Conservation (phyloP, 2,888 invertebrate genomes). For the Cryptocheilus praepositus region DNA sequence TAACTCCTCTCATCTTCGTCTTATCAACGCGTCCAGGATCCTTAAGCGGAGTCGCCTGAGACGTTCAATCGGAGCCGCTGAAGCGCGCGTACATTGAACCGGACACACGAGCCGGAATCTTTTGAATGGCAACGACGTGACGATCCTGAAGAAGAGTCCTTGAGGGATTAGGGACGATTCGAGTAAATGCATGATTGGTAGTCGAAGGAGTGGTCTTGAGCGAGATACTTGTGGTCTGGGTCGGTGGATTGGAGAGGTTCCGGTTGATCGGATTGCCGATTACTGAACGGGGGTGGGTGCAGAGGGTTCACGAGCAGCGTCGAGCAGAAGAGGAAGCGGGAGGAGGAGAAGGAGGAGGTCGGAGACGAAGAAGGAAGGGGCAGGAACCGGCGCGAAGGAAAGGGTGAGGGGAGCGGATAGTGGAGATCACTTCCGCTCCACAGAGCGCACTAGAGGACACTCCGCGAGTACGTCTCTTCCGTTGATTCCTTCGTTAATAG, state of each 20-base stretch:
- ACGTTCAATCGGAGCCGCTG: no score
- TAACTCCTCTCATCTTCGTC: no score
- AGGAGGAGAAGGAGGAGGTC: not conserved
- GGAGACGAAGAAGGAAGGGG: slow-evolving; percentile 19
- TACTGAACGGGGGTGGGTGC: slow-evolving; percentile 38
- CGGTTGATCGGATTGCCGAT: slow-evolving; percentile 67
- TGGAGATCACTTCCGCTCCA: slow-evolving; percentile 59
- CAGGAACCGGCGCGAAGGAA: slow-evolving; percentile 28
- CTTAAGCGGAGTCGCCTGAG: no score
- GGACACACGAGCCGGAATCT: not conserved
- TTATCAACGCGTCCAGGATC: no score
- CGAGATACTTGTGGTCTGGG: slow-evolving; percentile 67
- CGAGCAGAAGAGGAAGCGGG: slow-evolving; percentile 33
- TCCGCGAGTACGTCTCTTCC: slow-evolving; percentile 44
- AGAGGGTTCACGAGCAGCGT: no score
- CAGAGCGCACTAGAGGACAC: slow-evolving; percentile 52
- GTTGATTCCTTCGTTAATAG: slow-evolving; percentile 47
- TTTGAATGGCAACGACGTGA: slow-evolving; percentile 4
- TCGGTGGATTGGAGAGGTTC: slow-evolving; percentile 66
- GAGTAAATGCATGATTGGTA: slow-evolving; percentile 69
- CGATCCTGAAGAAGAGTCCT: slow-evolving; percentile 63
- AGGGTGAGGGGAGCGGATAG: slow-evolving; percentile 20
- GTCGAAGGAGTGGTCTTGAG: slow-evolving; percentile 64
- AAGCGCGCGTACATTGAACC: no score
- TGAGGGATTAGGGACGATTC: slow-evolving; percentile 67